These are phyloP conservation scores for Bubalus kerabau DNA, from an alignment of 2,113 vertebrate genomes.

Conservation along the genomic window DNA sequence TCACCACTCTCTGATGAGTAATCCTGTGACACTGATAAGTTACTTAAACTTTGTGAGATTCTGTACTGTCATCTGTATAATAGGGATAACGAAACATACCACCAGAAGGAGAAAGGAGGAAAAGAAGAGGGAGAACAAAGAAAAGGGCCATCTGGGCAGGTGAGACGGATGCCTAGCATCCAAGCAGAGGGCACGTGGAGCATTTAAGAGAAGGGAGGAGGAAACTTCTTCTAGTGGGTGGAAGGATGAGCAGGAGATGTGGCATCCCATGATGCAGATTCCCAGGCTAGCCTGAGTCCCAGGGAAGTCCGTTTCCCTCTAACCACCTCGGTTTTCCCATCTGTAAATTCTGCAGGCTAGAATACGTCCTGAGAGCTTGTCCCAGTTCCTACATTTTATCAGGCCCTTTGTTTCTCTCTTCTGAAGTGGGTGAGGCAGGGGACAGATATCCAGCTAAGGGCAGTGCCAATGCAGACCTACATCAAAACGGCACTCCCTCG, in stretches of 20 bases:
- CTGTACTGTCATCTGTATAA: background rate
- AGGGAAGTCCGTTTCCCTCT: background rate
- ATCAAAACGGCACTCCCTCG: fast-evolving
- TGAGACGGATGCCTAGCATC: fast-evolving
- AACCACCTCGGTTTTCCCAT: background rate
- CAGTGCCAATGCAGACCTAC: fast-evolving
- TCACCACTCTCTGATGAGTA: background rate
- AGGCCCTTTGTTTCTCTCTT: background rate
- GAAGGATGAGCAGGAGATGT: background rate
- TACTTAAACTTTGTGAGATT: background rate
- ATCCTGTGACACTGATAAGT: background rate
- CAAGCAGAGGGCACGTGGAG: background rate
- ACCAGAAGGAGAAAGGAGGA: background rate
- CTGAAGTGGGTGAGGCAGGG: background rate
- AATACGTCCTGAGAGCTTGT: background rate
- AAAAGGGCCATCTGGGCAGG: background rate
- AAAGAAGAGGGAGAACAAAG: background rate
- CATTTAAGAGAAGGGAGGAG: background rate
- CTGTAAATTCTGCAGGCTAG: background rate
- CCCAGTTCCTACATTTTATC: background rate
- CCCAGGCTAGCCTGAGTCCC: background rate
- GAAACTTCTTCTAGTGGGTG: background rate
- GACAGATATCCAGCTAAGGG: background rate
- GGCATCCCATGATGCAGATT: background rate
- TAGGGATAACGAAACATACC: background rate